These are phyloP conservation scores for Dryas iulia DNA, from an alignment of 1,140 invertebrate species.

Conservation along the genomic window DNA sequence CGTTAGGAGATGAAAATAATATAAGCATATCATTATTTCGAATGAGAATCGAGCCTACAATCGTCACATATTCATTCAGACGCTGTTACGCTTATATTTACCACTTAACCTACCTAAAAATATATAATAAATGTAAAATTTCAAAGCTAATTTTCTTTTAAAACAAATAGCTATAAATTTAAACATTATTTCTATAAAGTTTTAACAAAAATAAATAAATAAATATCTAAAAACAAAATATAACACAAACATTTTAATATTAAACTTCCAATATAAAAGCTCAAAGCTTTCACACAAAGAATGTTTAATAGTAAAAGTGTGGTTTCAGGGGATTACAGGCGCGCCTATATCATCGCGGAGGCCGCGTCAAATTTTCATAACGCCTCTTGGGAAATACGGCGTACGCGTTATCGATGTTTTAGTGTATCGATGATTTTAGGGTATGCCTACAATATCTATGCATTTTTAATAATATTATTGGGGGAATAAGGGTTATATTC, in stretches of 20 bases:
- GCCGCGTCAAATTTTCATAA: slow-evolving; percentile 66
- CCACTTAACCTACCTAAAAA: no score
- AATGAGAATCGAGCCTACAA: no score
- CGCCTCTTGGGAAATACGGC: slow-evolving; percentile 52
- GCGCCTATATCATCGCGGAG: slow-evolving; percentile 24
- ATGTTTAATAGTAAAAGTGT: neutral
- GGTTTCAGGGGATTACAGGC: slow-evolving; percentile 1
- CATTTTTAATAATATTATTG: neutral
- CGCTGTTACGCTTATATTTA: no score
- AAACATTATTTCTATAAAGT: no score
- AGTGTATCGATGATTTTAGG: slow-evolving; percentile 36
- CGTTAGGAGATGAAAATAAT: no score
- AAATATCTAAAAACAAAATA: neutral
- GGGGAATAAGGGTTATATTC: neutral
- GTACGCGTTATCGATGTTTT: slow-evolving; percentile 24
- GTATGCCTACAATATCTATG: neutral
- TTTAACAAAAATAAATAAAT: no score
- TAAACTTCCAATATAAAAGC: neutral
- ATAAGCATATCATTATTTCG: no score
- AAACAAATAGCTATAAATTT: no score
- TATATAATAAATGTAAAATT: no score
- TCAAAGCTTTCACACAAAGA: slow-evolving; percentile 2
- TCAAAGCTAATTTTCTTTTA: no score
- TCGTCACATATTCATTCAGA: no score
- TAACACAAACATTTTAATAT: neutral